Base-by-base conservation (phyloP, 2,797 vertebrate genomes). In the Miichthys miiuy region DNA sequence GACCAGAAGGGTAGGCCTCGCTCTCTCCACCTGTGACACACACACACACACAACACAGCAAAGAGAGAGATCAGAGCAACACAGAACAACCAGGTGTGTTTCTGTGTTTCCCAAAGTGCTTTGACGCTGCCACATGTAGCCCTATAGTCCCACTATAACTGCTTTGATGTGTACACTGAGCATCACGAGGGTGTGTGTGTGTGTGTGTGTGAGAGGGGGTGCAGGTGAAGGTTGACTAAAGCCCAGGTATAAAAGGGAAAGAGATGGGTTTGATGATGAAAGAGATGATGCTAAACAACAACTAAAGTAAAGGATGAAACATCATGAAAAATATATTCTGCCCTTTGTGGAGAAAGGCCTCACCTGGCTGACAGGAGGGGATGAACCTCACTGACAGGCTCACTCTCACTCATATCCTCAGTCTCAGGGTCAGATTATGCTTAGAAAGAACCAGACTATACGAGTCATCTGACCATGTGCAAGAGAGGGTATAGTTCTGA, bases 11-110 rank as follows among this genome's bases (percentile, higher is more conserved):
- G 90, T 21, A 95, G 88, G 5, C 93, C 95, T 75, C 92, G 81
- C 85, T 96, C 96, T 91, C 96, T 89, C 96, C 96, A 97, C 96
- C 97, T 98, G 89, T 2, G 44, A 80, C 46, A 83, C 23, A 79
- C 30, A 77, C 34, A 73, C 41, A 80, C 46, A 83, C 23, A 80
- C 46, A 83, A 64, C 57, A 77, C 11, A 56, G 14, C 50, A 73
- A 2, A 75, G 5, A 66, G 34, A 69, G 0, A 70, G 65, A 65
- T 81, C 81, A 87, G 81, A 73, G 66, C 42, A 65, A 63, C 48
- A 61, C 55, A 71, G n/a, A 34, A 17, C 57, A 47, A 80, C 57
- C 65, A 74, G 80, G 6, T 75, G 78, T 74, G 79, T 69, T 17
- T 21, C n/a, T 64, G 65, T 74, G 51, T 79, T 60, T 10, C 20